phyloP scores from a whole-genome alignment of 2,797 vertebrate species.

The Hemibagrus guttatus region DNA sequence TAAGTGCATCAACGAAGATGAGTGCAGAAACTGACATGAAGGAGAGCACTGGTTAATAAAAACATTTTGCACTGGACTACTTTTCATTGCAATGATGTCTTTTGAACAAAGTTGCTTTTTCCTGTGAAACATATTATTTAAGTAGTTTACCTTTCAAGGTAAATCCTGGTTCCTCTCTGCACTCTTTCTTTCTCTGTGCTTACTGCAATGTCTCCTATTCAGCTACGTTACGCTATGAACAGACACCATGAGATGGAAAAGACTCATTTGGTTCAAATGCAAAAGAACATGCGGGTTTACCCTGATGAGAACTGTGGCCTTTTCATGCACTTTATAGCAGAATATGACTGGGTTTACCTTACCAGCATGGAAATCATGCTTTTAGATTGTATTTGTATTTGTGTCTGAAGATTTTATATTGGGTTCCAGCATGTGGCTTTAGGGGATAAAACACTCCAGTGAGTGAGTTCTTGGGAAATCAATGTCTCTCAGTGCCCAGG shows the following conservation, averaged over 20 bases:
- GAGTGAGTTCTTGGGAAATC: constrained; percentile 49
- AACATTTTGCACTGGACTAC: neutral
- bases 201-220: neutral
- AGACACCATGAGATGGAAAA: neutral
- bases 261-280: neutral
- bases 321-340: neutral
- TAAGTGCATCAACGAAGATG: neutral
- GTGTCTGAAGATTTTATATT: constrained; percentile 36
- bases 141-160: neutral
- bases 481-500: constrained; percentile 48
- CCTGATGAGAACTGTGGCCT: neutral
- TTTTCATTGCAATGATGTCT: neutral
- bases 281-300: neutral
- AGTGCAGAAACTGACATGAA: neutral
- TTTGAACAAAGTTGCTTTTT: neutral
- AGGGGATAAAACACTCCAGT: constrained; percentile 39
- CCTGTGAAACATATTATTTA: neutral
- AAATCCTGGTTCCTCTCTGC: neutral
- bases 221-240: neutral
- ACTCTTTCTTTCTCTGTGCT: neutral
- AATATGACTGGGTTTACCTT: neutral
- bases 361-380: neutral
- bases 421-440: constrained; percentile 39
- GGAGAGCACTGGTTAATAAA: neutral
- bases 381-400: constrained; percentile 33